Conservation (phyloP, 2,888 invertebrate species). For the Poecilus cupreus region DNA sequence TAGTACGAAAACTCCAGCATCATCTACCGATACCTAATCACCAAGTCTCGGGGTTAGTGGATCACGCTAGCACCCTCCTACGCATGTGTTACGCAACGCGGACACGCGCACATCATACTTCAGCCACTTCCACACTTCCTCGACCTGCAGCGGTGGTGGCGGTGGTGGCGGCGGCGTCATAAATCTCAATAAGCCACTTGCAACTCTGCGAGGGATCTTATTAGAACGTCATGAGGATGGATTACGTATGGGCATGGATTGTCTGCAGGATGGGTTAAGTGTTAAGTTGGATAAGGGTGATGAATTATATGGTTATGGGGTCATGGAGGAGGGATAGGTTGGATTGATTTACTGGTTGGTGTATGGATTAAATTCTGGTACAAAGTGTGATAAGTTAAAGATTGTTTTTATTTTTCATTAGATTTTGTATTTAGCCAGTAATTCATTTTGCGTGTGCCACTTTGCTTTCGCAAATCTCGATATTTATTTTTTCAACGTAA, state of each 20-base stretch:
- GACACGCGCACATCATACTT: background rate
- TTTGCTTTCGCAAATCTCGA: too few relatives aligned
- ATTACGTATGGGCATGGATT: too few relatives aligned
- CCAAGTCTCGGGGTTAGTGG: background rate
- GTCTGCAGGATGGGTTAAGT: background rate
- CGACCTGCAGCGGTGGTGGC: too few relatives aligned
- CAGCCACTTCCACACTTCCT: background rate
- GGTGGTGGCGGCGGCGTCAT: background rate
- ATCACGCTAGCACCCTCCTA: conserved; percentile 1
- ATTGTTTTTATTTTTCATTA: too few relatives aligned
- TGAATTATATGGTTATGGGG: background rate
- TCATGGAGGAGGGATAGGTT: too few relatives aligned
- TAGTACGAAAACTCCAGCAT: background rate
- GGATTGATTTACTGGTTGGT: background rate
- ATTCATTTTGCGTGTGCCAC: too few relatives aligned
- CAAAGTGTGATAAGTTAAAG: too few relatives aligned
- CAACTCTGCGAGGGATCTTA: background rate
- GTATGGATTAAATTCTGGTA: too few relatives aligned
- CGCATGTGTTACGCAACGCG: background rate
- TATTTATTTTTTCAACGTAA: too few relatives aligned
- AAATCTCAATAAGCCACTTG: conserved; percentile 22
- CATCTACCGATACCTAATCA: background rate
- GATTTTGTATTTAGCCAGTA: too few relatives aligned
- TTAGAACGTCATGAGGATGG: background rate
- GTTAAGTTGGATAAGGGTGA: background rate